phyloP scores from a whole-genome alignment of 2,888 invertebrate species.

The Crossocerus cetratus region DNA sequence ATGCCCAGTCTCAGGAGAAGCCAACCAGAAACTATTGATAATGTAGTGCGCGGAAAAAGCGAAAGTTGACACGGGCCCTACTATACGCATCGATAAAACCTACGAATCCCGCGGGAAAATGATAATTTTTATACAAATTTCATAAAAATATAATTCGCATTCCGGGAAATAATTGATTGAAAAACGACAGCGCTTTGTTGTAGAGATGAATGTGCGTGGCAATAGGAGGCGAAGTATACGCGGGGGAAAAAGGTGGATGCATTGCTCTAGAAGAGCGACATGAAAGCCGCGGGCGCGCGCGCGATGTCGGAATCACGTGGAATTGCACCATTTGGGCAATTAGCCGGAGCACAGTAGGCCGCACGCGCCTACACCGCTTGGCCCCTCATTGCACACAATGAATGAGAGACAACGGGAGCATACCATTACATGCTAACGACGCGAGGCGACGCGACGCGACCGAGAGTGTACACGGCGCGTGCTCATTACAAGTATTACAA shows the following conservation, averaged over 20 bases:
- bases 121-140: no score
- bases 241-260: conserved; percentile 20
- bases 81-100: no score
- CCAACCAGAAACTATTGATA: conserved; percentile 74
- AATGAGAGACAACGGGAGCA: conserved; percentile 69
- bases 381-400: conserved; percentile 49
- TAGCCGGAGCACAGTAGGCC: conserved; percentile 66
- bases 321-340: conserved; percentile 72
- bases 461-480: conserved; percentile 10
- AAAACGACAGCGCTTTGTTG: background rate
- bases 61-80: conserved; percentile 63
- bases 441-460: no score
- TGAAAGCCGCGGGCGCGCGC: conserved; percentile 42
- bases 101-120: no score
- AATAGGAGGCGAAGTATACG: background rate
- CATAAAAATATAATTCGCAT: no score
- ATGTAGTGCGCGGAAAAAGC: conserved; percentile 68
- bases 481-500: conserved; percentile 53
- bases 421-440: conserved; percentile 50
- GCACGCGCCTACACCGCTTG: conserved; percentile 66
- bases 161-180: no score
- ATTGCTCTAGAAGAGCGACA: conserved; percentile 26
- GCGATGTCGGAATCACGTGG: conserved; percentile 58
- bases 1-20: conserved; percentile 66
- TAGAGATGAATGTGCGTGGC: background rate